Evolutionary conservation across 2,888 invertebrate species (phyloP), one percentile per base, ranked within the genome.

Genomic region (Agapetus fuscipes): DNA sequence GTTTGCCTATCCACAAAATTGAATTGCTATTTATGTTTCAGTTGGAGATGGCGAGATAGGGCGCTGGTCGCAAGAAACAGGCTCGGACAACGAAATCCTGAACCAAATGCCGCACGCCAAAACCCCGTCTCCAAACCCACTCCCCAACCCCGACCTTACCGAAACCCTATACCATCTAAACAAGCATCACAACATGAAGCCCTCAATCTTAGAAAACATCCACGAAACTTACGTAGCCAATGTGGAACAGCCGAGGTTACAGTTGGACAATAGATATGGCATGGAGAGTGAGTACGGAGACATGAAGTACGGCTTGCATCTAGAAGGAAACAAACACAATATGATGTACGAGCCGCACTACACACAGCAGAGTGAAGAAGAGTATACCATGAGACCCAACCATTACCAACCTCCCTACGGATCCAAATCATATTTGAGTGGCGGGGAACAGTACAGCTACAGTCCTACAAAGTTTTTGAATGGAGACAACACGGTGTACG

Each of bases 31-130:
- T n/a, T n/a, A n/a, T n/a, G n/a, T n/a, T n/a, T n/a, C n/a, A 32
- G 33, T 42, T 58, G 59, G 60, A 36, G 54, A 58, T 33, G 45
- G 41, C 13, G 64, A 64, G 54, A 57, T 64, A 2, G 74, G 80
- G 12, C 74, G 83, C 24, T 85, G 86, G 86, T 83, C 84, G 0
- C 83, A 82, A 40, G 83, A 83, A 48, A 83, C 84, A 0, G 82
- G 78, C 5, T 83, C 85, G 0, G 86, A 85, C 55, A 81, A 78
- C 53, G 84, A 84, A 52, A 73, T 75, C 20, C 73, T 72, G 39
- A 66, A 66, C 34, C 59, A 57, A 20, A 34, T 47, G 25, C 59
- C 60, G 2, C 60, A 72, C 52, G 74, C 65, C 61, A 59, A 68
- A 49, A 58, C 70, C 34, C 56, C 59, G 38, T 59, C 74, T 42